Evolutionary conservation across 2,113 vertebrate species (phyloP), one percentile per base, ranked within the genome.

Genomic region (Sturnira hondurensis): DNA sequence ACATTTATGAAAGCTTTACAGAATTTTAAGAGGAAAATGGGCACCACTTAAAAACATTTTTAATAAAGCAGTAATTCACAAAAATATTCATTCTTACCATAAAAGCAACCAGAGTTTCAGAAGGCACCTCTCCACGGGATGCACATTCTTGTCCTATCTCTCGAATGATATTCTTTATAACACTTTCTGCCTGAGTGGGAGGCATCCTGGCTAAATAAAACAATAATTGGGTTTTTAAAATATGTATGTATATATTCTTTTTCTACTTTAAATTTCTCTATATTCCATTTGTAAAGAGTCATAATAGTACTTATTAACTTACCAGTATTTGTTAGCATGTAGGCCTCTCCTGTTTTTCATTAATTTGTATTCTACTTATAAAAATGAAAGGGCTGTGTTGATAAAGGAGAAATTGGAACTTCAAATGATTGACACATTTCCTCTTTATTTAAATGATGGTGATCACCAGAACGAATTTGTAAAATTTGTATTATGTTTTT

Each of bases 31-130:
- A 65, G 19, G 36, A 83, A 89, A 91, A 50, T 45, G 2, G 8
- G 54, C 2, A 86, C 19, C 15, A 38, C 65, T 87, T 68, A 28
- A 90, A 86, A 36, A 80, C 68, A 15, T 24, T 76, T 82, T 45
- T 50, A 91, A 92, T 10, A 92, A 94, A 50, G 5, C 2, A 94
- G 20, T 70, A n/a, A 86, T 83, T 54, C 47, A 33, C 11, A 89
- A 70, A 38, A 88, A 20, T 22, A 47, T 65, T 70, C 28, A 81
- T 7, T 5, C 98, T 98, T 96, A 99, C 99, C 99, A 99, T 98
- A 95, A 99, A 99, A 2, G 99, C 99, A 81, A 98, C 98, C 95
- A 99, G 81, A 7, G 98, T 98, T 97, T 99, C 99, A 0, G 99
- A 98, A 61, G 99, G 96, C 0, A 52, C 90, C 1, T 99, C 97